Percentiles rank a stretch among this genome's conserved stretches.
Evolutionary conservation across 64 coral and sea anemone species (phyloP).

Genomic region (Stichodactyla helianthus): DNA sequence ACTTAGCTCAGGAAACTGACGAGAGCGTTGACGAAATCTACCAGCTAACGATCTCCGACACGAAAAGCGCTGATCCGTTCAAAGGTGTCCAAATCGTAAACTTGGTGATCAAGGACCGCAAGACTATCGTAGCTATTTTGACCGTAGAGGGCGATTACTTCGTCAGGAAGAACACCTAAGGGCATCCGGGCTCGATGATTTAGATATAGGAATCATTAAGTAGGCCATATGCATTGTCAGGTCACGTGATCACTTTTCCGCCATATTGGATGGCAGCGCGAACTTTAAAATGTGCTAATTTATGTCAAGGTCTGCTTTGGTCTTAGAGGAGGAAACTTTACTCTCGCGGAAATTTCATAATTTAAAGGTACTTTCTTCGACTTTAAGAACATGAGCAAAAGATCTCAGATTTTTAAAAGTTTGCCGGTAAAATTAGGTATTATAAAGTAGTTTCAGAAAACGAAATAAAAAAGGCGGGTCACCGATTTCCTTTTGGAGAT

Average conservation of each 20-base stretch:
- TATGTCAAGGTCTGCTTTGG: background rate
- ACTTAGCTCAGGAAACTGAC: background rate
- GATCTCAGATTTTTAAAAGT: too few relatives aligned
- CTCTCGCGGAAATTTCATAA: too few relatives aligned
- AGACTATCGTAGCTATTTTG: background rate
- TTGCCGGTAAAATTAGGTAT: too few relatives aligned
- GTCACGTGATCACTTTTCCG: background rate
- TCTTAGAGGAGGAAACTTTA: too few relatives aligned
- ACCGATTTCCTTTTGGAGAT: too few relatives aligned
- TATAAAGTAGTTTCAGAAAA: too few relatives aligned
- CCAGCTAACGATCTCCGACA: background rate
- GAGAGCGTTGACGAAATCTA: background rate
- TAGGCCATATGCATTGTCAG: background rate
- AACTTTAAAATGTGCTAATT: background rate
- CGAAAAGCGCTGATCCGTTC: slow-evolving; percentile 9
- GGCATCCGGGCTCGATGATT: too few relatives aligned
- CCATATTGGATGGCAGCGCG: background rate
- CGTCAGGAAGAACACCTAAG: background rate
- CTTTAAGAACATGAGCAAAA: too few relatives aligned
- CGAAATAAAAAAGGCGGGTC: too few relatives aligned
- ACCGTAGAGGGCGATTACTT: slow-evolving; percentile 1
- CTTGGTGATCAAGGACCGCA: background rate
- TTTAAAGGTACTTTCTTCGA: too few relatives aligned
- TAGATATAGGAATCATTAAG: too few relatives aligned
- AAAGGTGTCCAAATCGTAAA: background rate